phyloP scores from a whole-genome alignment of 2,113 vertebrate species.

The Poicephalus meyeri region DNA sequence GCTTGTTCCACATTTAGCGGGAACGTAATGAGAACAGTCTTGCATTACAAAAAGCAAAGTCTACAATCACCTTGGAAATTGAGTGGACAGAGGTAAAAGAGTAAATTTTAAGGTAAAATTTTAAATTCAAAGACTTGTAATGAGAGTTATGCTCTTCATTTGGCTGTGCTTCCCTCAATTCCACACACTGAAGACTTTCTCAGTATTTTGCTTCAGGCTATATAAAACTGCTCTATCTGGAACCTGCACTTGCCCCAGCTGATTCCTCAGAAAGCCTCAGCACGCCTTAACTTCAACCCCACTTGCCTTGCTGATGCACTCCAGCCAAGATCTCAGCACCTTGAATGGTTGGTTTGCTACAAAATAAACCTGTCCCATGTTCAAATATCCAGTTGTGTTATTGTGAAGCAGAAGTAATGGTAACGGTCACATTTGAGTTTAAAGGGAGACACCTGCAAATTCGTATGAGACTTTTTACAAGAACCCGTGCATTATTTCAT shows the following conservation, averaged over 20 bases:
- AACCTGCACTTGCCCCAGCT: background rate
- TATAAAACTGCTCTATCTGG: background rate
- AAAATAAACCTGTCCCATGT: background rate
- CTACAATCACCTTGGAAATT: background rate
- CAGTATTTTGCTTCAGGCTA: background rate
- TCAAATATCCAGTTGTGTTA: background rate
- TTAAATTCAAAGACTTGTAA: background rate
- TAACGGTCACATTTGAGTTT: background rate
- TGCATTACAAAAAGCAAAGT: background rate
- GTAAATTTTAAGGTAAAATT: background rate
- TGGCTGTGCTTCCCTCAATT: background rate
- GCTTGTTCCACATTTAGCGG: background rate
- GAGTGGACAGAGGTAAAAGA: background rate
- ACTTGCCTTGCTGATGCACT: background rate
- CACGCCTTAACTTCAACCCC: background rate
- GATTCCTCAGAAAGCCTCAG: background rate
- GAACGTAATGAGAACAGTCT: background rate
- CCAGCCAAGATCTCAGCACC: background rate
- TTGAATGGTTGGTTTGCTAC: background rate
- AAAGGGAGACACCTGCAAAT: background rate
- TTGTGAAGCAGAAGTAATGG: background rate
- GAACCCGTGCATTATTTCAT: background rate
- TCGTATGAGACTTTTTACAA: background rate
- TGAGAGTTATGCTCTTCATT: background rate
- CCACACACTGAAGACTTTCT: background rate